These are phyloP conservation scores for Thrips palmi DNA, from an alignment of 1,140 invertebrate species.

Conservation along the genomic window DNA sequence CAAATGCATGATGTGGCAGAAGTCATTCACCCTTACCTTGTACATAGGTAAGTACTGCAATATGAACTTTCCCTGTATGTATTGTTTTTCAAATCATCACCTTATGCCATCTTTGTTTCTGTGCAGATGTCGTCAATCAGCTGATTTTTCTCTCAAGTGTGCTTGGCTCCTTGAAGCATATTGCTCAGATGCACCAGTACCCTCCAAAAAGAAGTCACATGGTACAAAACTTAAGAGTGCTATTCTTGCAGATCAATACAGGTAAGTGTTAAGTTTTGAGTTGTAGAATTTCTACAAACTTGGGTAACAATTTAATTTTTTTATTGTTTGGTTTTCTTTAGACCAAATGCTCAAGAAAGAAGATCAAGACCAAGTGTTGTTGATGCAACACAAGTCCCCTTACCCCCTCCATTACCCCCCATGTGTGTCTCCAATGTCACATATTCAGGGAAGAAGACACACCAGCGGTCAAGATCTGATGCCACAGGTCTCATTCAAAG, in stretches of 20 bases:
- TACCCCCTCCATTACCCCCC: conserved; percentile 21
- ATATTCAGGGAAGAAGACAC: conserved; percentile 37
- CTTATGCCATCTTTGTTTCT: conserved; percentile 11
- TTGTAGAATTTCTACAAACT: no score
- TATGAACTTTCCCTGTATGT: conserved; percentile 9
- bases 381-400: conserved; percentile 15
- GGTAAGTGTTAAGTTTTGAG: conserved; percentile 33
- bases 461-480: conserved; percentile 81
- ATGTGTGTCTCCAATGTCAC: conserved; percentile 24
- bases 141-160: conserved; percentile 88
- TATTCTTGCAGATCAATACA: conserved; percentile 72
- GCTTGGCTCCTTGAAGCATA: conserved; percentile 93
- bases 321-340: conserved; percentile 3
- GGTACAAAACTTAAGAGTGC: conserved; percentile 73
- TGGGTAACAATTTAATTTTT: conserved; percentile 1
- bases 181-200: conserved; percentile 52
- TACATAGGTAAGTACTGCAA: conserved; percentile 50
- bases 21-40: conserved; percentile 84
- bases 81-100: neutral
- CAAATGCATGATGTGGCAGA: conserved; percentile 94
- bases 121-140: conserved; percentile 73
- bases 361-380: neutral
- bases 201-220: conserved; percentile 64
- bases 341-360: neutral
- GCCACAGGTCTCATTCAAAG: conserved; percentile 42